Evolutionary conservation across 2,888 invertebrate genomes (phyloP).

Genomic region (Cordilura impudica): DNA sequence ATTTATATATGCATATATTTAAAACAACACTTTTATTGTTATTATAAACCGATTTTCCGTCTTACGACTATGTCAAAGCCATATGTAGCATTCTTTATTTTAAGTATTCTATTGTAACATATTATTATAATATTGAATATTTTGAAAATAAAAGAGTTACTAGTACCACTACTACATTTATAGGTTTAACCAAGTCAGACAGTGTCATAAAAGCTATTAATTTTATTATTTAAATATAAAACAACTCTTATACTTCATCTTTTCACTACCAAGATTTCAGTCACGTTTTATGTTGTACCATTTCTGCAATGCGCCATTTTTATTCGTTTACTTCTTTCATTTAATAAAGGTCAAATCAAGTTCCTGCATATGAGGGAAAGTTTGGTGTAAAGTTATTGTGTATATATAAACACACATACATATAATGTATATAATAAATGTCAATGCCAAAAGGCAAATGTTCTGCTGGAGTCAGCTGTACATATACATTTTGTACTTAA

Average conservation of each 20-base stretch:
- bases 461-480: not conserved
- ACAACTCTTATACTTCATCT: not conserved
- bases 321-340: constrained; percentile 8
- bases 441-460: constrained; percentile 55
- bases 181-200: too few relatives aligned
- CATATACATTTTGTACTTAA: not conserved
- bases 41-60: too few relatives aligned
- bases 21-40: too few relatives aligned
- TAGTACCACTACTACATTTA: too few relatives aligned
- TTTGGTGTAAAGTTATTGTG: not conserved
- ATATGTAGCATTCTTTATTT: too few relatives aligned
- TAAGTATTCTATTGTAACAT: too few relatives aligned
- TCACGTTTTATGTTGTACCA: constrained; percentile 47
- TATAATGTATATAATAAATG: constrained; percentile 34
- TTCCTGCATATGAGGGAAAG: not conserved
- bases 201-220: too few relatives aligned
- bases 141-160: too few relatives aligned
- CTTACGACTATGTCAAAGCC: too few relatives aligned
- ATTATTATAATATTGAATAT: too few relatives aligned
- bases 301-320: constrained; percentile 60
- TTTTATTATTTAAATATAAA: too few relatives aligned
- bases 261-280: constrained; percentile 2
- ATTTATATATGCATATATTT: too few relatives aligned
- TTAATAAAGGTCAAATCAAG: constrained; percentile 39
- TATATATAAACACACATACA: not conserved